Percentiles rank a stretch among this genome's conserved stretches.
These are phyloP conservation scores for Eupithecia inturbata DNA, from an alignment of 2,888 invertebrate genomes.

Conservation along the genomic window DNA sequence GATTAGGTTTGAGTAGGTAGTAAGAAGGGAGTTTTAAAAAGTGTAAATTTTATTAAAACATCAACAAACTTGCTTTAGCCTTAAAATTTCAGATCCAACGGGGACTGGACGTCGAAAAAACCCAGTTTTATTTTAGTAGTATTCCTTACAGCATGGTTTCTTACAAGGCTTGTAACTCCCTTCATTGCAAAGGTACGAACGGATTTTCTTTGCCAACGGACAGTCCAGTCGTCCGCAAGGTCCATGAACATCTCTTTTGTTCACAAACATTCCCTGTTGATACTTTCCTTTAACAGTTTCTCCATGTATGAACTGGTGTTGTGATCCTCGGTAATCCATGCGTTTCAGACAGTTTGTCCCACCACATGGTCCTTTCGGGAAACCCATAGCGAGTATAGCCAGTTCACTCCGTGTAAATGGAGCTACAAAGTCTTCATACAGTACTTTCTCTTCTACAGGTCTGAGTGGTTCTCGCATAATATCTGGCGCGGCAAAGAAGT, in stretches of 20 bases:
- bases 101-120: background rate
- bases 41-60: background rate
- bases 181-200: slow-evolving; percentile 68
- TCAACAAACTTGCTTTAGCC: background rate
- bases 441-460: slow-evolving; percentile 59
- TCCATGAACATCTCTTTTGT: slow-evolving; percentile 77
- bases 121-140: slow-evolving; percentile 53
- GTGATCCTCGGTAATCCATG: slow-evolving; percentile 77
- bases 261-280: slow-evolving; percentile 74
- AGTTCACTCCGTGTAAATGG: slow-evolving; percentile 73
- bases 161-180: slow-evolving; percentile 75
- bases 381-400: slow-evolving; percentile 78
- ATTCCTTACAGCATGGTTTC: slow-evolving; percentile 74
- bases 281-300: slow-evolving; percentile 73
- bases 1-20: background rate
- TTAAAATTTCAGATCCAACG: background rate
- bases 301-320: slow-evolving; percentile 76
- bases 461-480: slow-evolving; percentile 70
- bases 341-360: slow-evolving; percentile 78
- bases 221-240: slow-evolving; percentile 79
- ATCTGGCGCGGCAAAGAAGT: slow-evolving; percentile 76
- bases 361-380: slow-evolving; percentile 79
- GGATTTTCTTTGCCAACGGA: slow-evolving; percentile 75
- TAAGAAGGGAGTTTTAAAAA: background rate
- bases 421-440: slow-evolving; percentile 73